These are phyloP conservation scores for Campoplex nolae DNA, from an alignment of 2,888 invertebrate species.

Conservation along the genomic window DNA sequence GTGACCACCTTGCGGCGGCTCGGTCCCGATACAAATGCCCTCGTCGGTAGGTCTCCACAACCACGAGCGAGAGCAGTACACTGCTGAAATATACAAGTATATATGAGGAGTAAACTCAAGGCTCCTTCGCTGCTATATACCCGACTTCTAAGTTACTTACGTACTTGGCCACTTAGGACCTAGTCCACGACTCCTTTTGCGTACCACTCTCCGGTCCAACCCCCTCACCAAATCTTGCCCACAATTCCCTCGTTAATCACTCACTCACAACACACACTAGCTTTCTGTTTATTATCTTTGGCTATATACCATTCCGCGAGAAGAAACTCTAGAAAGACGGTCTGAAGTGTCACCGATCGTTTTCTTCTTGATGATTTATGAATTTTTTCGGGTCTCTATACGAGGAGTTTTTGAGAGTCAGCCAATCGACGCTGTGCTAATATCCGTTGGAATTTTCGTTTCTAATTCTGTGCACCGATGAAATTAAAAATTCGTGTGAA, in stretches of 20 bases:
- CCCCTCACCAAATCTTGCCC: constrained; percentile 66
- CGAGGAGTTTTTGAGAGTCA: not conserved
- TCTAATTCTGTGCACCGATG: not conserved
- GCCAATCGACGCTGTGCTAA: not conserved
- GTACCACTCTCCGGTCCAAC: constrained; percentile 15
- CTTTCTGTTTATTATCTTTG: constrained; percentile 40
- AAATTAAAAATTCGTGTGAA: not conserved
- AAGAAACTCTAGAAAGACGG: not conserved
- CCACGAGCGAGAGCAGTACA: constrained; percentile 50
- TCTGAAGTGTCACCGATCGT: not conserved
- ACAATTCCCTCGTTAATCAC: constrained; percentile 70
- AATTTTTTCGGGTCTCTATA: not conserved
- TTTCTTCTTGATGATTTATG: not conserved
- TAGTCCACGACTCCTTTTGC: constrained; percentile 46
- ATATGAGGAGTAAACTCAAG: constrained; percentile 6
- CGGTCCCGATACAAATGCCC: constrained; percentile 67
- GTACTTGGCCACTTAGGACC: constrained; percentile 81
- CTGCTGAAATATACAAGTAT: not conserved
- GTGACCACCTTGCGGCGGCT: constrained; percentile 67
- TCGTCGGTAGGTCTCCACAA: constrained; percentile 70
- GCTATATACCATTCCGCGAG: not conserved
- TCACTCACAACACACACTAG: constrained; percentile 58
- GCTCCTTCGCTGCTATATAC: constrained; percentile 24
- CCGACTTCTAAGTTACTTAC: constrained; percentile 80
- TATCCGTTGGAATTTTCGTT: not conserved